phyloP scores from a whole-genome alignment of 2,113 vertebrate genomes.

The Cepphus grylle region DNA sequence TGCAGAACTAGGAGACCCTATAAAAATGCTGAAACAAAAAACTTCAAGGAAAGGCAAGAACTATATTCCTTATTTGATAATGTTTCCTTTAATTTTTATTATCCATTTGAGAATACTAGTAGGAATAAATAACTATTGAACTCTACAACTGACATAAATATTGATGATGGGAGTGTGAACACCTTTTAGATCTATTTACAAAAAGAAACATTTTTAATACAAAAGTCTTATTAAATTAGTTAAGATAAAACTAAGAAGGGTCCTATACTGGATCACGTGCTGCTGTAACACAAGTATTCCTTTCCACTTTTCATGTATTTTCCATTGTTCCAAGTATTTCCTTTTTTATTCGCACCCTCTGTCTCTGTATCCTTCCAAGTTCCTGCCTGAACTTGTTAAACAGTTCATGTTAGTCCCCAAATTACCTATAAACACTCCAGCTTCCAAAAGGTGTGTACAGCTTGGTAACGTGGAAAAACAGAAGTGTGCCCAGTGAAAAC shows the following conservation, averaged over 20 bases:
- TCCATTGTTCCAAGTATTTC: background rate
- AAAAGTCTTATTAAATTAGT: background rate
- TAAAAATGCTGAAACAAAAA: background rate
- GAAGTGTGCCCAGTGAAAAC: background rate
- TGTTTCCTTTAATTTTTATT: background rate
- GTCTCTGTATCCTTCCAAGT: background rate
- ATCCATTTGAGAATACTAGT: background rate
- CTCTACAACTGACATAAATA: background rate
- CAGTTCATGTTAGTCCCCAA: background rate
- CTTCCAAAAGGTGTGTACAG: background rate
- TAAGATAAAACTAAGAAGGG: background rate
- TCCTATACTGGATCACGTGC: background rate
- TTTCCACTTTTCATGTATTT: background rate
- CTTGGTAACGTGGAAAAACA: background rate
- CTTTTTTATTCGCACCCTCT: background rate
- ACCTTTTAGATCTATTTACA: background rate
- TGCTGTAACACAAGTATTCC: background rate
- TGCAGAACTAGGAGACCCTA: background rate
- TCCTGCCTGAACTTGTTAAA: background rate
- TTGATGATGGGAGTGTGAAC: background rate
- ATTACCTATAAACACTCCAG: background rate
- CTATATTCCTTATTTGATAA: background rate
- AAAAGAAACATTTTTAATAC: background rate
- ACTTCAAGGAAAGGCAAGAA: background rate
- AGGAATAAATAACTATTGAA: background rate